Evolutionary conservation across 2,888 invertebrate genomes (phyloP), one percentile per base, ranked within the genome.

Genomic region (Ectemnius cavifrons): DNA sequence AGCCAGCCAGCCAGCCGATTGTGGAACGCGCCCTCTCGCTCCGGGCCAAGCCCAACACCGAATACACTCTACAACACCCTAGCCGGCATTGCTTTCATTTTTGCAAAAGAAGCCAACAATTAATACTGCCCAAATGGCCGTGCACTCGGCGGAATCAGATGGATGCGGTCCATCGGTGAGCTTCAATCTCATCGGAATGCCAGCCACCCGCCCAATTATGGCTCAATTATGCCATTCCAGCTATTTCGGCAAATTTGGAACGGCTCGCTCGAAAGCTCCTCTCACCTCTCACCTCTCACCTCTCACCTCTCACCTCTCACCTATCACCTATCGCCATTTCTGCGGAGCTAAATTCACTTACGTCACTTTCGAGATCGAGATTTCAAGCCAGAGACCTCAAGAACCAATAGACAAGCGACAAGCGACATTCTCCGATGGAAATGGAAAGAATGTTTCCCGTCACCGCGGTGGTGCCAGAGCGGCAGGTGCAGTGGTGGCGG

Each of bases 1-100:
- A 20, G 20, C 20, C 20, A 20, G 20, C 20, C 20, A 20, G 20
- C 20, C 20, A 67, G 52, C 71, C 78, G 75, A 82, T 81, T 74
- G 81, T 77, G 73, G 70, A 67, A 63, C 72, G 37, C 23, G 52
- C 28, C 20, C 58, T 27, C 20, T 16, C 67, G n/a, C 16, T 18
- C 56, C 52, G 52, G 20, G 47, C 58, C 63, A 47, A 3, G n/a
- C 3, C 47, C 47, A 28, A 59, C 49, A 52, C 64, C 66, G 61
- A 46, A 56, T 52, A 52, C 16, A 52, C 52, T n/a, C 52, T 6
- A 16, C 37, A 37, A 16, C 37, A 37, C n/a, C 52, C n/a, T 11
- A 37, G 14, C 6, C 16, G 16, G 16, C 52, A 14, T 14, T 14
- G 52, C 5, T 14, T 11, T 4, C 8, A 14, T 52, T 14, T 52